Evolutionary conservation across 1,140 invertebrate species (phyloP).

Genomic region (Calliopsis andreniformis): DNA sequence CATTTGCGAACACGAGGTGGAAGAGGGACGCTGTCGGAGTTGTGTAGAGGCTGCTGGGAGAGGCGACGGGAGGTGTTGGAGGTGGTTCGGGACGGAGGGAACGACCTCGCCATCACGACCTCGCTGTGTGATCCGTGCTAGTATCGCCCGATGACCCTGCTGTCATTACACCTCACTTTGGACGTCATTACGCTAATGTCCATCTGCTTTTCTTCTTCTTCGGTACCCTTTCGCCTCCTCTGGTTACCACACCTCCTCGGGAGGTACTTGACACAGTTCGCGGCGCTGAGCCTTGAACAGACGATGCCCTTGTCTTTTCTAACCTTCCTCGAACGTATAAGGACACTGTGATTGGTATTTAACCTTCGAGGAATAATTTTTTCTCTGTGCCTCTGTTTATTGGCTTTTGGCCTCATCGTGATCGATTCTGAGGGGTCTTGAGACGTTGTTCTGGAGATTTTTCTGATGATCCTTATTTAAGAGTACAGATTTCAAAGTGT

Average conservation of each 20-base stretch:
- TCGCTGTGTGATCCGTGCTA: constrained; percentile 63
- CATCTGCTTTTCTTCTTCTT: constrained; percentile 60
- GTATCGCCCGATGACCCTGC: constrained; percentile 69
- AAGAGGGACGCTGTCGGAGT: constrained; percentile 56
- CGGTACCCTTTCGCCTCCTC: constrained; percentile 40
- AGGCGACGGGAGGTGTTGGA: constrained; percentile 15
- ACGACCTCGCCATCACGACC: constrained; percentile 67
- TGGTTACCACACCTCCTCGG: constrained; percentile 48
- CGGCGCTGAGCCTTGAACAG: constrained; percentile 52
- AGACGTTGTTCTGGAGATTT: constrained; percentile 1
- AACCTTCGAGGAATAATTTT: constrained; percentile 54
- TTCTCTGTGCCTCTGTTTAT: constrained; percentile 9
- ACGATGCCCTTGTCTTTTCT: constrained; percentile 50
- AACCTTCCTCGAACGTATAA: constrained; percentile 42
- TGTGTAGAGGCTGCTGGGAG: constrained; percentile 11
- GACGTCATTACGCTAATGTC: constrained; percentile 70
- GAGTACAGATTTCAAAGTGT: no score
- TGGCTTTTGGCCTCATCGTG: constrained; percentile 48
- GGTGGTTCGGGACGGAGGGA: constrained; percentile 54
- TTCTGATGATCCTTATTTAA: no score
- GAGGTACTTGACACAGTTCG: constrained; percentile 64
- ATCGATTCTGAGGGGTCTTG: constrained; percentile 5
- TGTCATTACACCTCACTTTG: constrained; percentile 69
- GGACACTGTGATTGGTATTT: constrained; percentile 53
- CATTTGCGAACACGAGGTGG: constrained; percentile 71